phyloP scores from a whole-genome alignment of 2,888 invertebrate species.

The Dicyrtomina minuta region DNA sequence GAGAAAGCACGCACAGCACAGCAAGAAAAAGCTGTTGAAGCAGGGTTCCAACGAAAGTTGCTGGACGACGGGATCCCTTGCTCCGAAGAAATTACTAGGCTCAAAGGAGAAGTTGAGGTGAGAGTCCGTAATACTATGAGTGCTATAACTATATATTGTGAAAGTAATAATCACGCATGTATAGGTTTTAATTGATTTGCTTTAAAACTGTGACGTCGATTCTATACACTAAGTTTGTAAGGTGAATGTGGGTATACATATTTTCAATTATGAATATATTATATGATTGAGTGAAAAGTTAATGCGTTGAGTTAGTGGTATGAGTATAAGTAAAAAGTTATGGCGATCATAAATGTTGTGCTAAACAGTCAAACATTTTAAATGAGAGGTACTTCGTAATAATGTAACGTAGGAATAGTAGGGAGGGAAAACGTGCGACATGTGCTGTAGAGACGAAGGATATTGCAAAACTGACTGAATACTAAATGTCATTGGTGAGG shows the following conservation, averaged over 20 bases:
- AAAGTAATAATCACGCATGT: too few relatives aligned
- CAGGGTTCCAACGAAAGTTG: conserved; percentile 68
- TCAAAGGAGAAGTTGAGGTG: conserved; percentile 82
- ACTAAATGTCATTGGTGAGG: conserved; percentile 19
- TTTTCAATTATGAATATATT: background rate
- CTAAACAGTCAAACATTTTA: too few relatives aligned
- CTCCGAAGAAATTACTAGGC: conserved; percentile 60
- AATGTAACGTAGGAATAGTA: too few relatives aligned
- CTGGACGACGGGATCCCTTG: conserved; percentile 33
- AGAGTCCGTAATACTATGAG: too few relatives aligned
- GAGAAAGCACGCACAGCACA: conserved; percentile 68
- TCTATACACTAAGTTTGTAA: background rate
- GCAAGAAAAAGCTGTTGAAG: conserved; percentile 31
- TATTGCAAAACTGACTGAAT: background rate
- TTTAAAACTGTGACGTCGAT: background rate
- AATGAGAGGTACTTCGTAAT: too few relatives aligned
- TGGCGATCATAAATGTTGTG: background rate
- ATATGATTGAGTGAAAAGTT: background rate
- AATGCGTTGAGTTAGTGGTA: too few relatives aligned
- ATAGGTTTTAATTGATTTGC: too few relatives aligned
- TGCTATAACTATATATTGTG: too few relatives aligned
- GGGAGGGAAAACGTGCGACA: background rate
- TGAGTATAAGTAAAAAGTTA: too few relatives aligned
- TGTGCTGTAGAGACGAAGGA: background rate
- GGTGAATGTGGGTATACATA: background rate